Evolutionary conservation across 2,797 vertebrate genomes (phyloP).

Genomic region (Mus caroli): DNA sequence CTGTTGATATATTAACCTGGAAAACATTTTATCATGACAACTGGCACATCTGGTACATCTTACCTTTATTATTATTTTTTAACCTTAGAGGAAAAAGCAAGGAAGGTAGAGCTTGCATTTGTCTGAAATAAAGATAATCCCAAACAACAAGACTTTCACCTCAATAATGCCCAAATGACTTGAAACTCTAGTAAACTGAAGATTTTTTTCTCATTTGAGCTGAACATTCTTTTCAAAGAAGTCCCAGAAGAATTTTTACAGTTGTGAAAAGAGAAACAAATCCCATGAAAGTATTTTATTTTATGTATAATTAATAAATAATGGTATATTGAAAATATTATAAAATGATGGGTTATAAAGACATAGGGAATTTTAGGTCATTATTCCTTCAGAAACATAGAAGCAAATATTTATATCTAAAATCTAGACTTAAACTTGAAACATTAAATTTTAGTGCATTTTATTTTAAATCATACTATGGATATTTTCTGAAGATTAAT

Average conservation of each 20-base stretch:
- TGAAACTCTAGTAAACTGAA: conserved; percentile 29
- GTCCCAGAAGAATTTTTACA: neutral
- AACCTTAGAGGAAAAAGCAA: neutral
- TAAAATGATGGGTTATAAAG: neutral
- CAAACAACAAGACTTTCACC: neutral
- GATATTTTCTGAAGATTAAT: neutral
- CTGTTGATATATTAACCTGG: neutral
- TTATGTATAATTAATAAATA: conserved; percentile 11
- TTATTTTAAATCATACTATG: conserved; percentile 19
- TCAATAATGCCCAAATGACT: conserved; percentile 55
- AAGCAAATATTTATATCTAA: conserved; percentile 24
- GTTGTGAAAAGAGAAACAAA: conserved; percentile 11
- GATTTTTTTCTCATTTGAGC: conserved; percentile 28
- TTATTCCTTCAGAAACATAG: neutral
- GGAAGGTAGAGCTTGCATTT: neutral
- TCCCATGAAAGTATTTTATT: conserved; percentile 9
- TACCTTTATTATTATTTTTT: neutral
- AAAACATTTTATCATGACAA: neutral
- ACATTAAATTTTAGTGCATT: neutral
- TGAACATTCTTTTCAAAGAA: conserved; percentile 39
- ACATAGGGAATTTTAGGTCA: neutral
- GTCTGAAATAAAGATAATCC: neutral
- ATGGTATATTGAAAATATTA: neutral
- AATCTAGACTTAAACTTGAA: neutral
- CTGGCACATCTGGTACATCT: neutral